phyloP scores from a whole-genome alignment of 1,140 invertebrate genomes.

The Aphidius gifuensis region DNA sequence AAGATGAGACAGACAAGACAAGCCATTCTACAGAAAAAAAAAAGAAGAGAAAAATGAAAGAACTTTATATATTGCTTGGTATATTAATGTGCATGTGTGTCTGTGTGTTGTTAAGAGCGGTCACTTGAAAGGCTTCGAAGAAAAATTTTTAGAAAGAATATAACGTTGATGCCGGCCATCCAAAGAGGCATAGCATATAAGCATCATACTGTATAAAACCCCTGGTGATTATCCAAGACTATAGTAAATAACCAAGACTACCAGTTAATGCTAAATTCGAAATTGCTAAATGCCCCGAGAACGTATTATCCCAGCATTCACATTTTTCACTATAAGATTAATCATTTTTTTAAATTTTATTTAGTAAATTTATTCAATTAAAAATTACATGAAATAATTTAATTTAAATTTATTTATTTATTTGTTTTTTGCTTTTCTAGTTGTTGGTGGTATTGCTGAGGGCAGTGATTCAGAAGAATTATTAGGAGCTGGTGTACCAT shows the following conservation, averaged over 20 bases:
- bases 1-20: no score
- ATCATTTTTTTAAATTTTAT: no score
- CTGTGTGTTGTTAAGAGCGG: slow-evolving; percentile 18
- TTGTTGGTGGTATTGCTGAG: slow-evolving; percentile 47
- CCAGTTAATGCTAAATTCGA: slow-evolving; percentile 23
- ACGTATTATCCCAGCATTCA: no score
- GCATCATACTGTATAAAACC: slow-evolving; percentile 23
- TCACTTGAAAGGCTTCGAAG: slow-evolving; percentile 29
- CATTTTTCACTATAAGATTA: no score
- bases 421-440: slow-evolving; percentile 33
- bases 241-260: slow-evolving; percentile 27
- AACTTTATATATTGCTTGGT: background rate
- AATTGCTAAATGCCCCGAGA: background rate
- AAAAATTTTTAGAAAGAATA: slow-evolving; percentile 27
- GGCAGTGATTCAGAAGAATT: slow-evolving; percentile 51
- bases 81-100: background rate
- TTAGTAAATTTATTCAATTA: no score
- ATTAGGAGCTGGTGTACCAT: slow-evolving; percentile 40
- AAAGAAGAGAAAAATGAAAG: no score
- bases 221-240: slow-evolving; percentile 25
- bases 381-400: no score
- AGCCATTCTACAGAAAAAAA: no score
- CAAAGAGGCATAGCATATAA: slow-evolving; percentile 1
- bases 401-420: background rate
- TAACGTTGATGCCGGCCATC: slow-evolving; percentile 15